Conservation (phyloP, 2,113 vertebrate species). For the Sinocyclocheilus maitianheensis region DNA sequence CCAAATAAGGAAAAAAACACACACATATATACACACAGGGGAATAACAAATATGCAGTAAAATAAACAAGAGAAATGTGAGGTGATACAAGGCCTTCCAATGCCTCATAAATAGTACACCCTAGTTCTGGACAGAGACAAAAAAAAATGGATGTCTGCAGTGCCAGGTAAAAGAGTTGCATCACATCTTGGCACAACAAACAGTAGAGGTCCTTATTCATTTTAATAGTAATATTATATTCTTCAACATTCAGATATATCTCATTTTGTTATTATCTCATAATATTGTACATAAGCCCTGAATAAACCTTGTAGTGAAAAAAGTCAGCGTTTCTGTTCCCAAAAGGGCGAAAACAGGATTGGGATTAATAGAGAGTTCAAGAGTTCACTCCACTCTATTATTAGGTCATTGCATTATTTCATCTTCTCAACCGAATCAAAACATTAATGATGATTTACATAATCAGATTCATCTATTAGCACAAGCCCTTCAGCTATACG, state of each 20-base stretch:
- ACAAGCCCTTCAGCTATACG: conserved; percentile 27
- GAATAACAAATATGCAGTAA: conserved; percentile 20
- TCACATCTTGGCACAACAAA: neutral
- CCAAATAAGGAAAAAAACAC: conserved; percentile 20
- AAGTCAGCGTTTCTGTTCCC: neutral
- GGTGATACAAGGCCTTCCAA: conserved; percentile 57
- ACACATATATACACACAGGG: neutral
- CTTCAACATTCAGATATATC: neutral
- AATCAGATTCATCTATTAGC: conserved; percentile 27
- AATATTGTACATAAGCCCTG: neutral
- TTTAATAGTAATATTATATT: neutral
- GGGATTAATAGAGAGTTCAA: conserved; percentile 3
- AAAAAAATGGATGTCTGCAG: conserved; percentile 24
- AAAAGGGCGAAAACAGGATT: neutral
- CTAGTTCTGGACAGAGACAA: conserved; percentile 37
- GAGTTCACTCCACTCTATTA: neutral
- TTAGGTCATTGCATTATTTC: neutral
- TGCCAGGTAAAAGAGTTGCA: neutral
- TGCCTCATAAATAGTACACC: conserved; percentile 49
- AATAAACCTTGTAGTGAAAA: neutral
- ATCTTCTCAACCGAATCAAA: neutral
- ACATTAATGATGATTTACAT: conserved; percentile 30
- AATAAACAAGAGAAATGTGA: conserved; percentile 46
- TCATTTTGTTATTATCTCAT: neutral
- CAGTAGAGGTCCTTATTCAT: neutral